Evolutionary conservation across 2,797 vertebrate genomes (phyloP), one percentile per base, ranked within the genome.

Genomic region (Muraenolepis orangiensis): DNA sequence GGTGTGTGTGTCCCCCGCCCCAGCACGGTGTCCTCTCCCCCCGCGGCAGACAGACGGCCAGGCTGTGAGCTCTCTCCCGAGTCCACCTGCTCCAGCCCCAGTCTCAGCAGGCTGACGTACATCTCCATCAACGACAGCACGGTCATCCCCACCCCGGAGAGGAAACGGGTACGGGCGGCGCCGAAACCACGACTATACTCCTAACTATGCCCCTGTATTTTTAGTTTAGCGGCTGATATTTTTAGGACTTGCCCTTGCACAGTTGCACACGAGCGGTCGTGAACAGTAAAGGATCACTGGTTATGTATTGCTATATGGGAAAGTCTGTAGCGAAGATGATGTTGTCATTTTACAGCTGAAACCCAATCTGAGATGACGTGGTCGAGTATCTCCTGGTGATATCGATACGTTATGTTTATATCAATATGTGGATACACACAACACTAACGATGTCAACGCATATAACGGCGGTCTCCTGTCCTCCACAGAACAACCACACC

Each of bases 81-180:
- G 72, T 94, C 93, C 2, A 68, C 71, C 30, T 94, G 91, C 83
- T 92, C 94, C 13, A 95, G 91, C 84, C 93, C 94, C 10, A 94
- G 93, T 79, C 85, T 97, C 75, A 96, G 94, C 91, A 93, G 95
- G 61, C 91, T 99, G 74, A 99, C 97, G 0, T 99, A 97, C 14
- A 79, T 98, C 71, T 99, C 98, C 66, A 85, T 94, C 69, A 91
- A 91, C 68, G 95, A 96, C 34, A 90, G 89, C 73, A 92, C 92
- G 34, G 78, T 76, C 73, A 64, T 83, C 6, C 87, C 57, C 23
- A 90, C 88, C 71, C 86, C 90, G 0, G 92, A 93, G 69, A 85
- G 81, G 11, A 23, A 12, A 40, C 93, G 93, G 94, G 96, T 98
- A 81, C 81, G 0, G 67, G 14, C 23, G 3, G 32, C 32, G 8